Base-by-base conservation (phyloP, 2,888 invertebrate species). In the Agonopterix heracliana region DNA sequence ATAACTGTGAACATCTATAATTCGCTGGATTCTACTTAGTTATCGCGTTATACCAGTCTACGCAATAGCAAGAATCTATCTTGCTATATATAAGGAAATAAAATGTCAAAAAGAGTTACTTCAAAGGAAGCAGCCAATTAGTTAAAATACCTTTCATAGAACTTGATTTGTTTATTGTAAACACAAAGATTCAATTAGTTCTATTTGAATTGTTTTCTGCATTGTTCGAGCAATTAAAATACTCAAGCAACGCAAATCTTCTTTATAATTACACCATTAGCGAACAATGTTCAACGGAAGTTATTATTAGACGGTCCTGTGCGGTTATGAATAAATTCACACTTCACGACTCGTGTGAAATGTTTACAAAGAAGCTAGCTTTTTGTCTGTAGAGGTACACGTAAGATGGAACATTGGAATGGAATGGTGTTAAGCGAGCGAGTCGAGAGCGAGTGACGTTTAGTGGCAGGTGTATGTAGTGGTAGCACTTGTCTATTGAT, bases 241-340 rank as follows among this genome's bases (percentile, higher is more conserved):
- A 11, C 2, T 17, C 12, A 41, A 34, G 44, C 44, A 17, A 26
- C 26, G 26, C 26, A 26, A 67, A 68, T 81, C 47, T 49, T 81
- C 75, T 74, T 55, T 55, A 63, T 78, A 79, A 76, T 75, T 67
- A 68, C 61, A 57, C 71, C 68, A 79, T 79, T 79, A 78, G 64
- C 61, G 64, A 70, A 76, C 67, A 68, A 68, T 64, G 68, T 71
- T 71, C 73, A 76, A 77, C 81, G 78, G 82, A 80, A 74, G 72
- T 78, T 78, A 80, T 80, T 78, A 78, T 78, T 70, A 68, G 68
- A 69, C 59, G 62, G 67, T 70, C 68, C 64, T 61, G 61, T 63
- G 59, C 56, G 66, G 67, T 77, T 71, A 68, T 68, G 71, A 74
- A 71, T 73, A 72, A 70, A 65, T 78, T 81, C 77, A 77, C 81